phyloP scores from a whole-genome alignment of 2,888 invertebrate genomes.

The Mythimna lalbum region DNA sequence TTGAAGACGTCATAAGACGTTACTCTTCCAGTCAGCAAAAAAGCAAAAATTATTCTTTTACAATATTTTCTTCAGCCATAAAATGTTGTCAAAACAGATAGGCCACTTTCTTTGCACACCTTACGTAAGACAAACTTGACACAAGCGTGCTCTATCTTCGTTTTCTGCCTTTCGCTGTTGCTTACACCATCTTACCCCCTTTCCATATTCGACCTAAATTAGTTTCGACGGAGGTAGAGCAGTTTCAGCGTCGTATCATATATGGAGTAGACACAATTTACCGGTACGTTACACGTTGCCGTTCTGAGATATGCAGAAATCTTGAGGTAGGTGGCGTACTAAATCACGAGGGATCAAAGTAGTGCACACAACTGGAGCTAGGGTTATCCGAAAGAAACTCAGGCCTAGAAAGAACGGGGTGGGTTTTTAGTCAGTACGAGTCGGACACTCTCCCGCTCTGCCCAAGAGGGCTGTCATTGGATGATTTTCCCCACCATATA shows the following conservation, averaged over 20 bases:
- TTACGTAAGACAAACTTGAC: constrained; percentile 13
- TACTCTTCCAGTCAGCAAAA: neutral
- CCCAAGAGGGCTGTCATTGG: too few species aligned
- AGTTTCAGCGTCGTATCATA: constrained; percentile 19
- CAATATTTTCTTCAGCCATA: neutral
- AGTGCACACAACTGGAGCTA: too few species aligned
- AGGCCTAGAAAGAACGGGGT: too few species aligned
- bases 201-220: constrained; percentile 35
- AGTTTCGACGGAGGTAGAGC: constrained; percentile 30
- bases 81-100: neutral
- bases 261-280: constrained; percentile 37
- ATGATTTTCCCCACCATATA: too few species aligned
- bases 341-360: neutral
- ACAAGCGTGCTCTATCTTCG: constrained; percentile 39
- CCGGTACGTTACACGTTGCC: constrained; percentile 23
- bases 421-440: too few species aligned
- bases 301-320: constrained; percentile 28
- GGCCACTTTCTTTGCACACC: neutral
- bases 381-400: too few species aligned
- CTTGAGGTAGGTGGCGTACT: neutral
- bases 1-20: too few species aligned
- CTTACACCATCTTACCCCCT: constrained; percentile 2
- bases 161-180: constrained; percentile 17
- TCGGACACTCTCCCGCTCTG: too few species aligned
- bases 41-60: neutral